Evolutionary conservation across 2,113 vertebrate species (phyloP), one percentile per base, ranked within the genome.

Genomic region (Mesocricetus auratus): DNA sequence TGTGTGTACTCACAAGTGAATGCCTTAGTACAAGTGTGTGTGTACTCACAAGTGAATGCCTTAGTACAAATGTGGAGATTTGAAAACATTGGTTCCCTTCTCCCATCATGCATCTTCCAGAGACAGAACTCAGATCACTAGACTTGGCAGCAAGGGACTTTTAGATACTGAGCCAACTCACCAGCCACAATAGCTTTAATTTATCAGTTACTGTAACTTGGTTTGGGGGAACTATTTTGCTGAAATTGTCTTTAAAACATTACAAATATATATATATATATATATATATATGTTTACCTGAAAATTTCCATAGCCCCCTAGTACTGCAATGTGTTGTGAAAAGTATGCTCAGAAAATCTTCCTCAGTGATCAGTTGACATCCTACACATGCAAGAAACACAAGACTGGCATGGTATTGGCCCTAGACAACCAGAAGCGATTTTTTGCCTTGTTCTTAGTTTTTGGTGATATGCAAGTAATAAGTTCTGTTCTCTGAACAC

Each of bases 211-310:
- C 93, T 89, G 58, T 69, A 29, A 93, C 91, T 56, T 45, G 87
- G 47, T 87, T 91, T 96, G 78, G 85, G 78, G 85, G 53, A 17
- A 86, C 78, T 94, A 90, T 47, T 93, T 93, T 69, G 90, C 94
- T 94, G 79, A 90, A 95, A 68, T 86, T 97, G 47, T 31, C 22
- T 53, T 7, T 74, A 74, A 62, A 96, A 45, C 33, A 53, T 94
- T 19, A 75, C 39, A 71, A 11, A 73, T 39, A 31, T 81, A 47
- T 47, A 47, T 47, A 47, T 47, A 47, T 47, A 47, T 47, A 71
- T 73, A 31, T 82, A 53, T 26, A 78, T 16, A 7, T 47, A 62
- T 24, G 19, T 90, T 92, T 85, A 74, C 85, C 58, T 85, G 83
- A 73, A 68, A 60, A 53, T 89, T 94, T 64, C 86, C 47, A 36